phyloP scores from a whole-genome alignment of 2,797 vertebrate species.

The Pelodytes ibericus region DNA sequence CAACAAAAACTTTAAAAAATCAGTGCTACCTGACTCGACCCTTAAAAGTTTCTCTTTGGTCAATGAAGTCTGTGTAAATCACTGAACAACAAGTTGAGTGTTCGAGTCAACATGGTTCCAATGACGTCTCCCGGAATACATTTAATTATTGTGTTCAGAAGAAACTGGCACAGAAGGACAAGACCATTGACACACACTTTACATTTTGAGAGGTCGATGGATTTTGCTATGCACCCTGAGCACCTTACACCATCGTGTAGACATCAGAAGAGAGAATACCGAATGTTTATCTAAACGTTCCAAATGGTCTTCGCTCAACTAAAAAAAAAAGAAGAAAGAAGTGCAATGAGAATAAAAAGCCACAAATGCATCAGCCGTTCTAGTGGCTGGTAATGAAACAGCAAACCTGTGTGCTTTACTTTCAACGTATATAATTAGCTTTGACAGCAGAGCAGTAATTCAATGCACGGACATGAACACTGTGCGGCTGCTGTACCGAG shows the following conservation, averaged over 20 bases:
- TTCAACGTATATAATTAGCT: constrained; percentile 71
- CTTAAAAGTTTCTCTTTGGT: no score
- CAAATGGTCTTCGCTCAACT: constrained; percentile 65
- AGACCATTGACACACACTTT: constrained; percentile 17
- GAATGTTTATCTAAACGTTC: constrained; percentile 61
- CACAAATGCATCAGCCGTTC: constrained; percentile 55
- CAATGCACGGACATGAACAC: constrained; percentile 76
- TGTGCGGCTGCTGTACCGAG: constrained; percentile 54
- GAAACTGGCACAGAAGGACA: constrained; percentile 50
- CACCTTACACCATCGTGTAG: constrained; percentile 2
- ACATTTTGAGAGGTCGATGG: background rate
- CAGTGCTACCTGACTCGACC: no score
- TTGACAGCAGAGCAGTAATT: constrained; percentile 79
- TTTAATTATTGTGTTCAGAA: no score
- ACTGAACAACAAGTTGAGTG: no score
- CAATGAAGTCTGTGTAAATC: no score
- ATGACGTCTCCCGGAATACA: no score
- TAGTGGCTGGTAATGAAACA: constrained; percentile 64
- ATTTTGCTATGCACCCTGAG: background rate
- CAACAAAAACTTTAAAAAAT: no score
- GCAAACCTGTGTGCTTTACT: constrained; percentile 75
- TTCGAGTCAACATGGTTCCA: no score
- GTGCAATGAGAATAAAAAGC: constrained; percentile 64
- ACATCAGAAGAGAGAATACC: constrained; percentile 58
- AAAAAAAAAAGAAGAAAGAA: no score